Percentiles rank a stretch among this genome's conserved stretches.
Evolutionary conservation across 2,113 vertebrate genomes (phyloP).

Genomic region (Crotalus viridis): DNA sequence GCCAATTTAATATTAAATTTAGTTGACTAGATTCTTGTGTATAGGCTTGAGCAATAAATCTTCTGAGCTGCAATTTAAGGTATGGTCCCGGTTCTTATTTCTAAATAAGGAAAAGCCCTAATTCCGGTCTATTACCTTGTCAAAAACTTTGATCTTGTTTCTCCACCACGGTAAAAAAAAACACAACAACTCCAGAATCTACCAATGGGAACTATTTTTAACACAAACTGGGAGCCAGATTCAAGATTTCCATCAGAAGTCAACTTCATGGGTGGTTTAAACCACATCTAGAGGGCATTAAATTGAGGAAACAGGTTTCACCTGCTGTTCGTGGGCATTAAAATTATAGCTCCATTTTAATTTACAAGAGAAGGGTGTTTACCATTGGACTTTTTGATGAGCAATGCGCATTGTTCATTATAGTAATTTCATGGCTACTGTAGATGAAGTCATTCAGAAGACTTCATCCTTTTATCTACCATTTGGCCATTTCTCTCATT

Average conservation of each 20-base stretch:
- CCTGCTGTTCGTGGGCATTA: neutral
- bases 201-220: neutral
- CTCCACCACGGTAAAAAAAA: fast-evolving
- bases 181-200: neutral
- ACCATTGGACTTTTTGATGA: neutral
- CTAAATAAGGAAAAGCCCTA: neutral
- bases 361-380: neutral
- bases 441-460: neutral
- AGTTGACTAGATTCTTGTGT: neutral
- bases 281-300: neutral
- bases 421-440: neutral
- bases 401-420: neutral
- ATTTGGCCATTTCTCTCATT: neutral
- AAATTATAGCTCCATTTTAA: neutral
- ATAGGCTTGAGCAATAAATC: neutral
- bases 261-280: neutral
- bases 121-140: neutral
- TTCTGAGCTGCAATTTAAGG: neutral
- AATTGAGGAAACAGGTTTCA: neutral
- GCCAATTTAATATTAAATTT: neutral
- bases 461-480: neutral
- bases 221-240: neutral
- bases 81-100: neutral
- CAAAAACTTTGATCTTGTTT: neutral
- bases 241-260: neutral